Base-by-base conservation (phyloP, 2,888 invertebrate genomes). In the Pseudococcus jackbeardsleyi region DNA sequence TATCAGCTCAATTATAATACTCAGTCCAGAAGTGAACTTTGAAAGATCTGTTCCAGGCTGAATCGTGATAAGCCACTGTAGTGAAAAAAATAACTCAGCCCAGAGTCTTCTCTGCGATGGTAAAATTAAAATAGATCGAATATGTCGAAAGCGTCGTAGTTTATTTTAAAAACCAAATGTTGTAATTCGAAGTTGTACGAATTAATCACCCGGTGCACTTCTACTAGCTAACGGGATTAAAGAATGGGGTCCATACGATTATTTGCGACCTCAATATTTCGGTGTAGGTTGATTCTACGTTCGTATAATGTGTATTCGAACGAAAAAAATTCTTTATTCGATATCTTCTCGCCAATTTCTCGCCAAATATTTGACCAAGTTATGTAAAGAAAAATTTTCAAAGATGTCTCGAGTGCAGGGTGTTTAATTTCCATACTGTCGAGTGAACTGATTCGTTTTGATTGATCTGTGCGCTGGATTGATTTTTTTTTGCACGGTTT, bases 121-220 rank as follows among this genome's bases (percentile, higher is more conserved):
- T 59, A 59, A 59, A 19, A 72, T 33, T 33, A 72, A 72, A 72
- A 72, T 72, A 15, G 68, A 59, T 59, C 68, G 68, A 26, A 72
- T 33, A 5, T 72, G 68, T 72, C 68, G 33, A 72, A 72, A 72
- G 33, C 68, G 33, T 33, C 26, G 33, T 72, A 33, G 68, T 72
- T 72, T 72, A 72, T 72, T 72, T 72, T 72, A 72, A 72, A 72
- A 72, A 72, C 68, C 33, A 72, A 72, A 72, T 72, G 68, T 72
- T 72, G 68, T 72, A 72, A 72, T 72, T 72, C 26, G 5, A 72
- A 72, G 68, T 72, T 33, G 68, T 72, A 72, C 68, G 68, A 72
- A 72, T 72, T 72, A 72, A 72, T 72, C 68, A 33, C 68, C 33
- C 68, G 33, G 68, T n/a, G 68, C 26, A 72, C 68, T 72, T 33